Conservation (phyloP, 2,113 vertebrate genomes). For the Macrotus californicus region DNA sequence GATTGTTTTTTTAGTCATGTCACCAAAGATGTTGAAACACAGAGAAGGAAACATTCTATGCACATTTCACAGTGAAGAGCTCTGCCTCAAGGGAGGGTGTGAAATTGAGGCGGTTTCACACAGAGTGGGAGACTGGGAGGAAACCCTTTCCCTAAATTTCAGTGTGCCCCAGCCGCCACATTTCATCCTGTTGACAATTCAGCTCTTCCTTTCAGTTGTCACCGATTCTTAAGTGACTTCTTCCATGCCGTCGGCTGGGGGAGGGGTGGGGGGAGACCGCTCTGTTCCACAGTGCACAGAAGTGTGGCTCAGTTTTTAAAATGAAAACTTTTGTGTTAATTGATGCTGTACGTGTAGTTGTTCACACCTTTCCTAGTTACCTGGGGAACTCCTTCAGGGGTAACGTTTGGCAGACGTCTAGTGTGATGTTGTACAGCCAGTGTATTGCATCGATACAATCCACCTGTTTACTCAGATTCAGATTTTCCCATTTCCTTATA, state of each 20-base stretch:
- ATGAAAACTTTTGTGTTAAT: not conserved
- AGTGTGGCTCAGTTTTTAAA: not conserved
- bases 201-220: not conserved
- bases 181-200: constrained; percentile 55
- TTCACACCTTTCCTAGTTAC: not conserved
- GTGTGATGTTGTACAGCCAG: not conserved
- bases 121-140: constrained; percentile 36
- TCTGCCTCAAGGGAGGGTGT: constrained; percentile 50
- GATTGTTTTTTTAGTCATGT: not conserved
- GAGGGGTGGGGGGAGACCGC: not conserved
- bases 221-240: not conserved
- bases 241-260: not conserved
- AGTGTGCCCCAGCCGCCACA: constrained; percentile 42
- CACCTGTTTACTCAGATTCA: not conserved
- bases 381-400: not conserved
- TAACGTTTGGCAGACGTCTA: not conserved
- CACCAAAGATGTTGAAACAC: not conserved
- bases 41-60: not conserved
- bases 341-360: not conserved
- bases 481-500: not conserved
- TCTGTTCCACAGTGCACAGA: not conserved
- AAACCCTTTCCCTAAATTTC: constrained; percentile 49
- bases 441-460: not conserved
- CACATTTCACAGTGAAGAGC: not conserved
- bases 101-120: not conserved